A percentile compares a stretch with the other conserved stretches of the same genome.
phyloP scores from a whole-genome alignment of 2,113 vertebrate species.

The Rutilus rutilus region DNA sequence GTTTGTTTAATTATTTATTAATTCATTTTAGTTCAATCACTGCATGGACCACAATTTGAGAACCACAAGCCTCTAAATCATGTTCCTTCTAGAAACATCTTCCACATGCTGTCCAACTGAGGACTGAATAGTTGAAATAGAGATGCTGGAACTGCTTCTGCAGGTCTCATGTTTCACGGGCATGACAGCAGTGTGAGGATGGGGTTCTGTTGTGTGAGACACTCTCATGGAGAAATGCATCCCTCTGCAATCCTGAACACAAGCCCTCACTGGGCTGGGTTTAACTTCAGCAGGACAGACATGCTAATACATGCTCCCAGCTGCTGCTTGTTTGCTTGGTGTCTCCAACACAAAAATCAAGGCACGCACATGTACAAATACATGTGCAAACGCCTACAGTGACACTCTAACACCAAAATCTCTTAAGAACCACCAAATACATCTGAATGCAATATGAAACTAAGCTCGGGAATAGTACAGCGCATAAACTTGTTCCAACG shows the following conservation, averaged over 20 bases:
- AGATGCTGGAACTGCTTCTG: conserved; percentile 37
- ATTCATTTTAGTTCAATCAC: neutral
- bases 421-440: neutral
- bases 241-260: conserved; percentile 23
- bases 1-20: neutral
- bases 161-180: conserved; percentile 40
- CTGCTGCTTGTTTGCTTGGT: conserved; percentile 45
- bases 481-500: neutral
- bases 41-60: neutral
- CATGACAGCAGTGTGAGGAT: conserved; percentile 16
- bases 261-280: conserved; percentile 16
- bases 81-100: neutral
- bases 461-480: neutral
- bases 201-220: conserved; percentile 10
- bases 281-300: conserved; percentile 39
- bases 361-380: neutral
- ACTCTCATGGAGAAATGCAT: conserved; percentile 23
- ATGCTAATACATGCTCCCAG: conserved; percentile 39
- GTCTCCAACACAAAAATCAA: conserved; percentile 48
- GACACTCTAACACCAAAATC: neutral
- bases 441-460: neutral
- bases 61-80: neutral
- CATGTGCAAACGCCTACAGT: neutral
- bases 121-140: conserved; percentile 33
- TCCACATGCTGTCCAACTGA: conserved; percentile 17